Evolutionary conservation across 2,888 invertebrate species (phyloP), one percentile per base, ranked within the genome.

Genomic region (Eurytoma californica): DNA sequence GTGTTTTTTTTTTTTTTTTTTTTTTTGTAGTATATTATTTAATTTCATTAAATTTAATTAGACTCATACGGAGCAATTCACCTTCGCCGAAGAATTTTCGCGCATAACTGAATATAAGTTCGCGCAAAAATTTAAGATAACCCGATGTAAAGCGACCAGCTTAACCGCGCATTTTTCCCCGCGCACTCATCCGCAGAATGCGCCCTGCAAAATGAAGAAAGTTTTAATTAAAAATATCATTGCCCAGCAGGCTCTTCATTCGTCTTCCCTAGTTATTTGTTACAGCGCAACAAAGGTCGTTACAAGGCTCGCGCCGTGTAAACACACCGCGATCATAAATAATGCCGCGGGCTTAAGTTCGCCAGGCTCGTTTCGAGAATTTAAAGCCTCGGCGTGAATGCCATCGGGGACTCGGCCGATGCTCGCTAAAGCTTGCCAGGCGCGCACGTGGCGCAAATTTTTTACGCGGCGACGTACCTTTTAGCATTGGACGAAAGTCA

Each of bases 151-250:
- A 39, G 9, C 39, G 39, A 39, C 7, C 39, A 39, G 39, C 39
- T 39, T 39, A 39, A 9, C 7, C 7, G 39, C 39, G 39, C 7
- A 39, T 39, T 7, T 39, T 39, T 28, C n/a, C 28, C 28, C n/a
- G 12, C 18, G 12, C 18, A 28, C 49, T 51, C 49, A 30, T 24
- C 24, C 18, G 9, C 18, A 65, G 65, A 30, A 28, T 49, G 70
- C 60, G n/a, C 14, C 30, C 12, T 20, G 53, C 20, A 16, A 72
- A 72, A 72, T 72, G 53, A 63, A 63, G 63, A 72, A 63, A 63
- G 63, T 63, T 72, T 63, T 72, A 53, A 72, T 72, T 47, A 72
- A 72, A 72, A 72, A 72, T 63, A 72, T 72, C 53, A 72, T 63
- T 39, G 63, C 28, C 51, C n/a, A 24, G 16, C 7, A 2, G 20